Evolutionary conservation across 2,888 invertebrate genomes (phyloP).

Genomic region (Lumbricus terrestris): DNA sequence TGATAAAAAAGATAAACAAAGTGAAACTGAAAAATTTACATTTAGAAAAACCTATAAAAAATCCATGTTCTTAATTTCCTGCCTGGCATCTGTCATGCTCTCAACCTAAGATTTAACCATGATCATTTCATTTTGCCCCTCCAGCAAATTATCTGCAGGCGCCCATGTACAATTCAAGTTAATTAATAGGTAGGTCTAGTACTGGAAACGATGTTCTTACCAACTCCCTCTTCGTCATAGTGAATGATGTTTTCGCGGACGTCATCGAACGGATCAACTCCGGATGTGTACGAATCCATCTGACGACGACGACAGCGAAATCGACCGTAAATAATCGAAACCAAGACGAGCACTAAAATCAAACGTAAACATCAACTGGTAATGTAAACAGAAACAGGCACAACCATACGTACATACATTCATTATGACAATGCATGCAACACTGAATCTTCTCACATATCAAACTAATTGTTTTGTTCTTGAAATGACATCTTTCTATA

Average conservation of each 20-base stretch:
- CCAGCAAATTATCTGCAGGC: too few species aligned
- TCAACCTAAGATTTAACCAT: too few species aligned
- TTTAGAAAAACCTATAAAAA: too few species aligned
- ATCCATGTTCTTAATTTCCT: too few species aligned
- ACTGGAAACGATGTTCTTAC: constrained; percentile 67
- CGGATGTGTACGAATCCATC: constrained; percentile 68
- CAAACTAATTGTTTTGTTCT: neutral
- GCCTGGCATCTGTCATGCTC: too few species aligned
- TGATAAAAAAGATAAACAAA: too few species aligned
- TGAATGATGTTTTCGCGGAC: constrained; percentile 98
- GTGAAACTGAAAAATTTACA: too few species aligned
- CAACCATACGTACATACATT: neutral
- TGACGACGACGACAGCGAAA: constrained; percentile 84
- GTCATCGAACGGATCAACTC: constrained; percentile 96
- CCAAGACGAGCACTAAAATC: constrained; percentile 34
- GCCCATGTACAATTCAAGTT: neutral
- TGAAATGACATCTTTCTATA: neutral
- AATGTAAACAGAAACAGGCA: neutral
- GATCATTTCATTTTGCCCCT: too few species aligned
- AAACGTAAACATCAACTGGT: constrained; percentile 10
- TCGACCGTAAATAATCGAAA: constrained; percentile 93
- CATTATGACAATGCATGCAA: too few species aligned
- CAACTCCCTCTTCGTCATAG: constrained; percentile 98
- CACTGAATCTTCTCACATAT: too few species aligned
- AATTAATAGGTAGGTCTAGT: too few species aligned